Base-by-base conservation (phyloP, 2,797 vertebrate genomes). In the Loriculus beryllinus region DNA sequence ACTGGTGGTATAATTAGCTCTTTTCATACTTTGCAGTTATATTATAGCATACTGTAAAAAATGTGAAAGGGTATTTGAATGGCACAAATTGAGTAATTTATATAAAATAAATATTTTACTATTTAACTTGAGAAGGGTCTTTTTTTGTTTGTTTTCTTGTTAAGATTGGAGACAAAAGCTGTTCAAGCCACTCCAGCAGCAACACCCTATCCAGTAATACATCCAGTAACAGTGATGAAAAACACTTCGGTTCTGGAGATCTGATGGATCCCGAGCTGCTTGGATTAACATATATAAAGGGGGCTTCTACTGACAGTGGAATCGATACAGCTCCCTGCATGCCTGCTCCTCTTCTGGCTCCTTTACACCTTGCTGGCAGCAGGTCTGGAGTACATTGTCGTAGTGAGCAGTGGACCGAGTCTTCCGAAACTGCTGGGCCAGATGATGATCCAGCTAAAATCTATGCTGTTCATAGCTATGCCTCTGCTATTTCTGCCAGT, bases 101-200 rank as follows among this genome's bases (percentile, higher is more conserved):
- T 68, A 43, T 75, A 43, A 65, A 94, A 84, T 60, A 68, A 59
- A 37, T 56, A 60, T 48, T 88, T 77, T 57, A 19, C 62, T 45
- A 8, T 60, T 92, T 95, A 67, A 60, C 68, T 71, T 81, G 65
- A 68, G 48, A 16, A 33, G 12, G 29, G 1, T 71, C 20, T 43
- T 79, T 74, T 65, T 40, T 90, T 37, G 29, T 70, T 86, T 84
- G 29, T 54, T 90, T 88, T 82, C n/a, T 84, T 79, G 25, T 77
- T 81, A 97, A 99, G 99, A 98, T 98, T 28, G 98, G 98, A 40
- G 99, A 99, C 91, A 99, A 99, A 96, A 99, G 97, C 96, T 98
- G 98, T 90, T 99, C 99, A 14, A 99, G 99, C 92, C 99, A 98
- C 97, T 99, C 99, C 28, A 99, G 99, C 97, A 99, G 99, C 97